Conservation (phyloP, 2,888 invertebrate genomes). For the Linyphia triangularis region DNA sequence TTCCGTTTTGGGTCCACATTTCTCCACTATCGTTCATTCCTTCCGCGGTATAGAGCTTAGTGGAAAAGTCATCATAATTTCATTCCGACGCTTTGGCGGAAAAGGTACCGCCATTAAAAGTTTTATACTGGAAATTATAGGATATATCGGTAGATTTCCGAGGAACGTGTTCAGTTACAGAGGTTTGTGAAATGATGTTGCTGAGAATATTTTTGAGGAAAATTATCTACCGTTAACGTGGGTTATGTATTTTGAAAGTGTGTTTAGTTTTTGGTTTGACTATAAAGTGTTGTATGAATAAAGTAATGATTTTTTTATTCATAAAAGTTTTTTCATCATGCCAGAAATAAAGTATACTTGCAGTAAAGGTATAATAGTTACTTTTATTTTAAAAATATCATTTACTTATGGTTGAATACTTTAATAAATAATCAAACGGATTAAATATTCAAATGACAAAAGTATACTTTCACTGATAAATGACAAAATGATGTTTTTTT, state of each 20-base stretch:
- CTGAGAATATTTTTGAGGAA: neutral
- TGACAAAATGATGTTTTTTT: no score
- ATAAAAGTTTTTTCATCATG: no score
- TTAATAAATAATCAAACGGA: no score
- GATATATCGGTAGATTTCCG: slow-evolving; percentile 37
- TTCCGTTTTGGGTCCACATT: neutral
- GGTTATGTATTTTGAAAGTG: neutral
- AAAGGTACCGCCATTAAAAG: slow-evolving; percentile 26
- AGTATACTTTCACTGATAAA: no score
- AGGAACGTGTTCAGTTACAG: neutral
- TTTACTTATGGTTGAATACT: no score
- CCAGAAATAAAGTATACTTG: no score
- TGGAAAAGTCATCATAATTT: slow-evolving; percentile 50
- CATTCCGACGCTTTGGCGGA: neutral
- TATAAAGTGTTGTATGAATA: no score
- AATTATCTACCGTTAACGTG: neutral
- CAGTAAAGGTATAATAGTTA: no score
- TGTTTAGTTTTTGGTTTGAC: no score
- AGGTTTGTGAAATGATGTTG: neutral
- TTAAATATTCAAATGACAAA: no score
- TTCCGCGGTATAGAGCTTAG: neutral
- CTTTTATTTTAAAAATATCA: no score
- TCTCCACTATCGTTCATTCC: neutral
- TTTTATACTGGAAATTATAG: slow-evolving; percentile 3
- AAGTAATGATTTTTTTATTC: no score